Conservation (phyloP, 2,113 vertebrate genomes). For the Myotis lucifugus region DNA sequence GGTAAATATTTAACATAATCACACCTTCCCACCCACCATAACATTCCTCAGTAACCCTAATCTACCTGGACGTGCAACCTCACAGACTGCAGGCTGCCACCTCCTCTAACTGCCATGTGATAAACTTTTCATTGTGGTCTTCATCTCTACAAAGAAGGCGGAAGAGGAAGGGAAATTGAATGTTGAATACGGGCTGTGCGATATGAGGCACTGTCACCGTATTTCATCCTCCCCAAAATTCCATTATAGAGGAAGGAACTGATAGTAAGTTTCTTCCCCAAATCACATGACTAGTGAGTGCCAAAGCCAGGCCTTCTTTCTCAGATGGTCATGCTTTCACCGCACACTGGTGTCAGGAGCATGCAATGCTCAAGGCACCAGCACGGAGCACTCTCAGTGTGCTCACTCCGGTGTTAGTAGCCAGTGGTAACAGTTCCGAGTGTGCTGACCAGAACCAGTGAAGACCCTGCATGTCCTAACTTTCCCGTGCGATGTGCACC, state of each 20-base stretch:
- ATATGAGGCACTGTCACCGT: background rate
- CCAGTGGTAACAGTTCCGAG: background rate
- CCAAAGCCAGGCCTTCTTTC: background rate
- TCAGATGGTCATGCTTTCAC: background rate
- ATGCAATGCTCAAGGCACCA: background rate
- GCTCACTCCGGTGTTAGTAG: background rate
- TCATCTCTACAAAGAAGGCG: background rate
- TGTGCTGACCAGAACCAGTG: background rate
- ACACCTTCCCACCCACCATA: background rate
- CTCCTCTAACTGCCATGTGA: background rate
- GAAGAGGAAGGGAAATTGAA: background rate
- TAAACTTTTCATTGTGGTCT: background rate
- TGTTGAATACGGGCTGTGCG: background rate
- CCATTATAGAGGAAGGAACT: background rate
- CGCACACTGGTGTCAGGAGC: background rate
- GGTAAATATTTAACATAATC: conserved; percentile 68
- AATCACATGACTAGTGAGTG: background rate
- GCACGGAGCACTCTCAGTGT: background rate
- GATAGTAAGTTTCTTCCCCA: background rate
- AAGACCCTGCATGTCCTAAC: background rate
- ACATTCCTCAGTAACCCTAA: background rate
- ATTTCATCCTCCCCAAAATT: conserved; percentile 32
- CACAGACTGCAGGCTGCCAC: background rate
- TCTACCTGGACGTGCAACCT: background rate
- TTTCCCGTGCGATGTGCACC: background rate